A percentile compares a stretch with the other conserved stretches of the same genome.
Conservation (phyloP, 2,888 invertebrate genomes). For the Trissolcus brochymenae region DNA sequence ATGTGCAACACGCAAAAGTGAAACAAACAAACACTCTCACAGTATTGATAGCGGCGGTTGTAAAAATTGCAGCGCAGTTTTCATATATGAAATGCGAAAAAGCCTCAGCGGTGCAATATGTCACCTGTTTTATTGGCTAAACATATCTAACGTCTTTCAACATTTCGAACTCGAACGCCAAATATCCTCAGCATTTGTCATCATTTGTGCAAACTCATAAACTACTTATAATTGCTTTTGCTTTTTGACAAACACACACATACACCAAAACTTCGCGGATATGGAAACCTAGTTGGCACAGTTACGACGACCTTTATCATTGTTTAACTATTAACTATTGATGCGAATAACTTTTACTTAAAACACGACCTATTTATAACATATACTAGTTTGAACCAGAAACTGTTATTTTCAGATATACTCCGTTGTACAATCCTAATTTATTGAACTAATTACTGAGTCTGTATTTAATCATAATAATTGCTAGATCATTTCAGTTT, state of each 20-base stretch:
- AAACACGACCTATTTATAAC: too few relatives aligned
- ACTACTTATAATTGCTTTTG: neutral
- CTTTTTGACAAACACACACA: conserved; percentile 1
- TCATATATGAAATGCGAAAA: conserved; percentile 12
- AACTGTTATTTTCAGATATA: too few relatives aligned
- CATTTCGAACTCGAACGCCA: conserved; percentile 3
- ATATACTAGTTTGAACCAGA: too few relatives aligned
- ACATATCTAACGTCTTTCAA: conserved; percentile 23
- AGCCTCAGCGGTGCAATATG: conserved; percentile 18
- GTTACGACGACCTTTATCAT: neutral
- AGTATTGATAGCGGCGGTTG: conserved; percentile 14
- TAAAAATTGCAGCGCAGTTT: conserved; percentile 4
- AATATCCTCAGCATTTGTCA: conserved; percentile 22
- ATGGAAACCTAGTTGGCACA: neutral
- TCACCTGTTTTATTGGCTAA: conserved; percentile 10
- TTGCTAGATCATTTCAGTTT: too few relatives aligned
- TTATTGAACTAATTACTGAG: too few relatives aligned
- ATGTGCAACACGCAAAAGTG: conserved; percentile 1
- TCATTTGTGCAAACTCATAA: conserved; percentile 12
- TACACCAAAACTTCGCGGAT: too few relatives aligned
- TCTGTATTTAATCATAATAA: too few relatives aligned
- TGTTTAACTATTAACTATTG: neutral
- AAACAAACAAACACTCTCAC: conserved; percentile 4
- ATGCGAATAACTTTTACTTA: neutral
- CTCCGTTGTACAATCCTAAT: too few relatives aligned